A percentile compares a stretch with the other conserved stretches of the same genome.
Evolutionary conservation across 2,113 vertebrate species (phyloP).

Genomic region (Rhagologus leucostigma): DNA sequence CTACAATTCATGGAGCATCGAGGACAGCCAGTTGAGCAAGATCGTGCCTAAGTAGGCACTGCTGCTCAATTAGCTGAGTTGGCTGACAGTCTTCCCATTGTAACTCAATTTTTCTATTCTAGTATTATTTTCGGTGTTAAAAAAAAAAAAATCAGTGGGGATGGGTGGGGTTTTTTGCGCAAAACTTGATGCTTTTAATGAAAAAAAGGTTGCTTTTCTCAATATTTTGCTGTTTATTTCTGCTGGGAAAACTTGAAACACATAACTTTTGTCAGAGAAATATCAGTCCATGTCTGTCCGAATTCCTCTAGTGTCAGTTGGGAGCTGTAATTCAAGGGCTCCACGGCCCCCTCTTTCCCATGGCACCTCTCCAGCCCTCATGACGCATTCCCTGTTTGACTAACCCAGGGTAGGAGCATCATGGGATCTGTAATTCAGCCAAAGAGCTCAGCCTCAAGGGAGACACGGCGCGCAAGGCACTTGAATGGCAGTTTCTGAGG

Average conservation of each 20-base stretch:
- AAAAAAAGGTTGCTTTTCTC: conserved; percentile 46
- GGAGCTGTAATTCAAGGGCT: conserved; percentile 44
- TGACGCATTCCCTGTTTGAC: conserved; percentile 46
- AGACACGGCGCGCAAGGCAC: not conserved
- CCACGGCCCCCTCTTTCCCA: not conserved
- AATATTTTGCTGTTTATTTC: conserved; percentile 40
- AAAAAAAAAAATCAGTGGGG: not conserved
- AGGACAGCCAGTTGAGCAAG: conserved; percentile 4
- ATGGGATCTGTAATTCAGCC: conserved; percentile 50
- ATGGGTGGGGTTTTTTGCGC: not conserved
- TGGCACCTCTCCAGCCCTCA: conserved; percentile 35
- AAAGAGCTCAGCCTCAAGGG: not conserved
- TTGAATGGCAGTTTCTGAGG: conserved; percentile 33
- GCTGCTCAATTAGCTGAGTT: conserved; percentile 26
- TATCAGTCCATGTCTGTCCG: not conserved
- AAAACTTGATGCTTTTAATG: conserved; percentile 34
- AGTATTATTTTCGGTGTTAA: conserved; percentile 20
- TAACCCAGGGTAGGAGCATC: conserved; percentile 38
- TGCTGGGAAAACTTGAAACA: conserved; percentile 46
- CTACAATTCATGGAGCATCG: not conserved
- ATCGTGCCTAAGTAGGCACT: not conserved
- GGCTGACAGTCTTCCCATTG: conserved; percentile 44
- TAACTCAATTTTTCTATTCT: conserved; percentile 25
- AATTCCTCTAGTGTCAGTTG: conserved; percentile 53
- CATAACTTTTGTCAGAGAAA: conserved; percentile 24